Base-by-base conservation (phyloP, 2,113 vertebrate genomes). In the Muntiacus reevesi region DNA sequence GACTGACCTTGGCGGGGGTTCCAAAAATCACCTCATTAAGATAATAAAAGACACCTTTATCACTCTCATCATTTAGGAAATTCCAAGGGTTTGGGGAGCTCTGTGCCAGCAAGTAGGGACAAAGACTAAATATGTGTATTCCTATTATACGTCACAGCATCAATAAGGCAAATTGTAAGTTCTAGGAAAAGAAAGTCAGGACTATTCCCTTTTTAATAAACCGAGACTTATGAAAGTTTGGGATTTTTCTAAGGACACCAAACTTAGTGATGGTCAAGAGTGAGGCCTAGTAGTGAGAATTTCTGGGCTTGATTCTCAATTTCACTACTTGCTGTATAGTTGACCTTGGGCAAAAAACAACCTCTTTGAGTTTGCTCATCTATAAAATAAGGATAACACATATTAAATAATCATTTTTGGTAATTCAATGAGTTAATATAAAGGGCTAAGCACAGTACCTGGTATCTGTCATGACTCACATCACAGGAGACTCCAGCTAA, bases 151-250 rank as follows among this genome's bases (percentile, higher is more conserved):
- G 78, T 40, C 67, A 86, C 11, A 60, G 5, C 33, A 16, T 11
- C 5, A 43, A 7, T 60, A 93, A 64, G 21, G 25, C 2, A 60
- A 52, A 52, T 23, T 3, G 0, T 27, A 47, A 92, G n/a, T 87
- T 78, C 91, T 59, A 45, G 30, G 13, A 83, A 30, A 40, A 83
- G 57, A 96, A 85, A 84, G 30, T 60, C 57, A 94, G 16, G n/a
- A 6, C 10, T 27, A 11, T 50, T 54, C 52, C 33, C 43, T 91
- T 89, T 76, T 83, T 79, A n/a, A 81, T 55, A 62, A 85, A 60
- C 21, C 0, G 13, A 84, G 8, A 47, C 78, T 88, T 43, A 52
- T 54, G 45, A 40, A 81, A 67, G 16, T 43, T 47, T 60, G 16
- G 23, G 55, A 36, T 13, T 50, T 67, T 57, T 33, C 19, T 33